Percentiles rank a stretch among this genome's conserved stretches.
Conservation (phyloP, 2,113 vertebrate genomes). For the Suncus etruscus region DNA sequence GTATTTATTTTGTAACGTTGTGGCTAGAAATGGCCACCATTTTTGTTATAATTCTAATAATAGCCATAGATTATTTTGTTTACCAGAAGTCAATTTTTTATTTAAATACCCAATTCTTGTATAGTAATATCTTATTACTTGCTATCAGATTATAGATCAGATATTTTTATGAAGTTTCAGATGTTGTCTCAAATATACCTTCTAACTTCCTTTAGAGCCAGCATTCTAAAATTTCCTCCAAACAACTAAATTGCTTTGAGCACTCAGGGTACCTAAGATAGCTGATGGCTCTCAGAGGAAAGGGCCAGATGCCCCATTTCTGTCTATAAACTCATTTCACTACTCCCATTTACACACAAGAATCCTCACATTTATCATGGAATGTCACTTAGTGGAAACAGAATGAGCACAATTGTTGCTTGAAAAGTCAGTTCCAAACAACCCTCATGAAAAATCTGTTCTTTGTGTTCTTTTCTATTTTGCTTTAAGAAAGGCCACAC, state of each 20-base stretch:
- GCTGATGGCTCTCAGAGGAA: constrained; percentile 4
- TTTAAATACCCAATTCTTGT: background rate
- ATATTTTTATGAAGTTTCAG: constrained; percentile 19
- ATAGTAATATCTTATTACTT: background rate
- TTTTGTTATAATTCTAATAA: background rate
- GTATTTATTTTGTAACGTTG: constrained; percentile 26
- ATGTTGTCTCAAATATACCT: background rate
- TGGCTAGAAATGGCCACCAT: background rate
- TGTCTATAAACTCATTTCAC: constrained; percentile 21
- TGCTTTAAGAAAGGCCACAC: background rate
- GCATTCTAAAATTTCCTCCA: background rate
- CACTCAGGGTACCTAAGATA: background rate
- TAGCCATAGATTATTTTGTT: no score
- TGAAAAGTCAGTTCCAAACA: constrained; percentile 7
- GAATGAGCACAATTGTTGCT: background rate
- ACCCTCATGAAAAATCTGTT: background rate
- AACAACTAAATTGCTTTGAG: constrained; percentile 26
- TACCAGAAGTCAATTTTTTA: constrained; percentile 19
- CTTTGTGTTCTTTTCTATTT: constrained; percentile 18
- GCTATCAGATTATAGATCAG: background rate
- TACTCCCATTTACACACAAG: background rate
- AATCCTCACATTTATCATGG: constrained; percentile 32
- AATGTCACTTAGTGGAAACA: background rate
- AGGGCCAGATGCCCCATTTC: constrained; percentile 23
- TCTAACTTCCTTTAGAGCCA: background rate